A percentile compares a stretch with the other conserved stretches of the same genome.
Evolutionary conservation across 2,888 invertebrate species (phyloP).

Genomic region (Hetaerina titia): DNA sequence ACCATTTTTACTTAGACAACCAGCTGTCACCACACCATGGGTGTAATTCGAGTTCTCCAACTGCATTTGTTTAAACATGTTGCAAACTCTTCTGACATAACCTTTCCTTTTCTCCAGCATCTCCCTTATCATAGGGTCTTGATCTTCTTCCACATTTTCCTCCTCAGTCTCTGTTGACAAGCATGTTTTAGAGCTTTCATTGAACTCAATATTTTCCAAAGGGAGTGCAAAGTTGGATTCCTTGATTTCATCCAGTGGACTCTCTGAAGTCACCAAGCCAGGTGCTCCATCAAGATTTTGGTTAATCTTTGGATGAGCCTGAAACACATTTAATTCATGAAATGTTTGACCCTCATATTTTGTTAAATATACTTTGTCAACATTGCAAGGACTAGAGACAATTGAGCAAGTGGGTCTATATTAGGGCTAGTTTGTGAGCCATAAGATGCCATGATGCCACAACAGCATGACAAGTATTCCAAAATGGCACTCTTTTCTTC

Average conservation of each 20-base stretch:
- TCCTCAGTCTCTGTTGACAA: conserved; percentile 42
- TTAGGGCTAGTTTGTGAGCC: too few relatives aligned
- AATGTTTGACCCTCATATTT: neutral
- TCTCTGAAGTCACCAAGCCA: neutral
- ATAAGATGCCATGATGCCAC: too few relatives aligned
- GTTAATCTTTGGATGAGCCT: neutral
- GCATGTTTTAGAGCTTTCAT: neutral
- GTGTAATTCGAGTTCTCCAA: conserved; percentile 71
- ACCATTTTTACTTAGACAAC: conserved; percentile 67
- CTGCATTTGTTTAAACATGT: conserved; percentile 74
- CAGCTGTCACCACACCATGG: conserved; percentile 59
- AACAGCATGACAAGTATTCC: too few relatives aligned
- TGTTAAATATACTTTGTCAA: neutral
- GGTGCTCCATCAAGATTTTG: conserved; percentile 16
- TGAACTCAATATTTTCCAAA: neutral
- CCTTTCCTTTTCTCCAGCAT: conserved; percentile 83
- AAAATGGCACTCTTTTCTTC: too few relatives aligned
- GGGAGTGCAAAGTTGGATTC: neutral
- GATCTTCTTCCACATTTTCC: conserved; percentile 37
- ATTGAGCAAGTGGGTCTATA: too few relatives aligned
- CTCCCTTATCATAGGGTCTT: conserved; percentile 70
- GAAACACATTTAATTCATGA: neutral
- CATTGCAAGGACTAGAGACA: neutral
- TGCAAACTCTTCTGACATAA: conserved; percentile 81
- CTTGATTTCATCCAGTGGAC: neutral